Conservation (phyloP, 2,797 vertebrate species). For the Florisuga fusca region DNA sequence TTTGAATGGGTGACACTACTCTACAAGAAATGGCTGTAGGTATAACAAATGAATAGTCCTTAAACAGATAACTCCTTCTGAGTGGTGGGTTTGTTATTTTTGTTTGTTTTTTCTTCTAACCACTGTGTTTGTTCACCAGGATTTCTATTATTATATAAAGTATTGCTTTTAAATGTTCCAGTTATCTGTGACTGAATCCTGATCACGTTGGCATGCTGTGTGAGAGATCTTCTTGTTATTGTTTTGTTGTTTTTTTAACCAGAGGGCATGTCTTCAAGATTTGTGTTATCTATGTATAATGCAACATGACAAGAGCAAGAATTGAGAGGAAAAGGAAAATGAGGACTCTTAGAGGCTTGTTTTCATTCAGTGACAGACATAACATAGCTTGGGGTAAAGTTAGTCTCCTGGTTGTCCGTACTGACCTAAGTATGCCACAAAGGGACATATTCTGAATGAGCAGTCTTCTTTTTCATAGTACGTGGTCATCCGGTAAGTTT, state of each 20-base stretch:
- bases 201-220: conserved; percentile 1
- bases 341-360: conserved; percentile 21
- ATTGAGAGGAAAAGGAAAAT: conserved; percentile 33
- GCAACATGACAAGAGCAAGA: conserved; percentile 64
- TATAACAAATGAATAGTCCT: background rate
- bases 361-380: conserved; percentile 38
- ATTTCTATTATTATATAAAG: conserved; percentile 19
- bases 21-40: background rate
- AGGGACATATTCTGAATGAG: conserved; percentile 15
- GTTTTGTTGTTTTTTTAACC: conserved; percentile 46
- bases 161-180: conserved; percentile 21
- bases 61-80: background rate
- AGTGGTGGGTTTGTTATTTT: background rate
- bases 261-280: conserved; percentile 54
- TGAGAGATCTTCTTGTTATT: conserved; percentile 41
- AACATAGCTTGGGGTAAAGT: conserved; percentile 37
- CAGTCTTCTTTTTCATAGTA: background rate
- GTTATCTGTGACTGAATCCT: conserved; percentile 48
- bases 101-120: background rate
- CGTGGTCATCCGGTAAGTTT: background rate
- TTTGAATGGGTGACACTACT: background rate
- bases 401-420: conserved; percentile 1
- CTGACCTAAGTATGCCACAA: conserved; percentile 28
- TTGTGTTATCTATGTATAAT: conserved; percentile 64
- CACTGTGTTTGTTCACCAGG: background rate